These are phyloP conservation scores for Drosophila tropicalis DNA, from an alignment of 1,140 invertebrate species.

Conservation along the genomic window DNA sequence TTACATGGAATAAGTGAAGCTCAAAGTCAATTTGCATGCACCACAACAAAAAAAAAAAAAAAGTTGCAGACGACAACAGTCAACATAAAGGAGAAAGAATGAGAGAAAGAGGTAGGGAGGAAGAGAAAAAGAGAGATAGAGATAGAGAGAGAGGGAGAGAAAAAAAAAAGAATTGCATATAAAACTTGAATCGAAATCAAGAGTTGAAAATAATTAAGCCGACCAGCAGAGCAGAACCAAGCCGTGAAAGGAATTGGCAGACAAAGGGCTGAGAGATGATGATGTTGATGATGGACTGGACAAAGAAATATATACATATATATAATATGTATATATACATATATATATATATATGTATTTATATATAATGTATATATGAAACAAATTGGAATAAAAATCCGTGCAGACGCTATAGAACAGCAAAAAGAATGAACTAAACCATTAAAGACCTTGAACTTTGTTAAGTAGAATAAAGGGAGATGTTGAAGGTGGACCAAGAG, in stretches of 20 bases:
- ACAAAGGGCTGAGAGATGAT: slow-evolving; percentile 47
- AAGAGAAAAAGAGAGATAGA: slow-evolving; percentile 21
- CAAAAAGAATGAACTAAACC: slow-evolving; percentile 37
- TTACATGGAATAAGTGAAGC: slow-evolving; percentile 69
- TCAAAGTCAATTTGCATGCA: slow-evolving; percentile 70
- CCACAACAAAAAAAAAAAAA: slow-evolving; percentile 27
- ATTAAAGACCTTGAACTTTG: slow-evolving; percentile 72
- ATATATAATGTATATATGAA: slow-evolving; percentile 6
- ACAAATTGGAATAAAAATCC: slow-evolving; percentile 52
- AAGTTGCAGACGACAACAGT: slow-evolving; percentile 35
- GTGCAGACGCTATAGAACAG: slow-evolving; percentile 31
- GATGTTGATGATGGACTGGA: slow-evolving; percentile 19
- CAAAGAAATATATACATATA: slow-evolving; percentile 32
- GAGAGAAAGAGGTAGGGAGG: slow-evolving; percentile 1
- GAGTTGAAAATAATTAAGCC: slow-evolving; percentile 69
- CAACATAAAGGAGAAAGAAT: slow-evolving; percentile 27
- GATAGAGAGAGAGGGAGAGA: neutral
- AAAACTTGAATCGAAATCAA: slow-evolving; percentile 52
- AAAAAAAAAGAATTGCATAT: slow-evolving; percentile 30
- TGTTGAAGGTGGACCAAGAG: slow-evolving; percentile 1
- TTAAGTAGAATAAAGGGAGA: slow-evolving; percentile 27
- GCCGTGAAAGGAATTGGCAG: slow-evolving; percentile 34
- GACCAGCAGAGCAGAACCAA: slow-evolving; percentile 67
- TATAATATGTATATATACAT: neutral
- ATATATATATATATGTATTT: neutral